Evolutionary conservation across 1,140 invertebrate species (phyloP).

Genomic region (Dolichoris vasculosae): DNA sequence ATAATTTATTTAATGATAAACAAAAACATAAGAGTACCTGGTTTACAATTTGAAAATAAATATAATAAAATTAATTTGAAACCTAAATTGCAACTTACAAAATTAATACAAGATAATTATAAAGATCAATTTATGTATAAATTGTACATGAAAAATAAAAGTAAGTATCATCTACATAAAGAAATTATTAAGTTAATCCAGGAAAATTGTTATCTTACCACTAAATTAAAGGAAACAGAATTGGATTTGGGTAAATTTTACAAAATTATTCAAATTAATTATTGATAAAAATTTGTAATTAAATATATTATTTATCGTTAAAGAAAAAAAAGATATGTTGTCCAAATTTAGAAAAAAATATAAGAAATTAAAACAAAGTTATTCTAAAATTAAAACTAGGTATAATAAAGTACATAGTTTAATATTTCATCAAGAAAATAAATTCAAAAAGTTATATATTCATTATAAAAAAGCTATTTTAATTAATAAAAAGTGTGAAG

Average conservation of each 20-base stretch:
- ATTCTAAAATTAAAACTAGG: conserved; percentile 56
- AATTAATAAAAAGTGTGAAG: conserved; percentile 59
- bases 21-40: too few species aligned
- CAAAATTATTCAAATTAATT: neutral
- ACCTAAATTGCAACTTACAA: conserved; percentile 40
- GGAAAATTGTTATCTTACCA: conserved; percentile 65
- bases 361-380: conserved; percentile 63
- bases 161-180: conserved; percentile 62
- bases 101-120: conserved; percentile 47
- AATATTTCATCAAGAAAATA: conserved; percentile 60
- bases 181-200: conserved; percentile 67
- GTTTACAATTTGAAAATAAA: too few species aligned
- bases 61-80: conserved; percentile 48
- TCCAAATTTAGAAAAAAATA: conserved; percentile 62
- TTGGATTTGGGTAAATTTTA: conserved; percentile 55
- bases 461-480: conserved; percentile 60
- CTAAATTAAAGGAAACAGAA: conserved; percentile 65
- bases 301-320: conserved; percentile 45
- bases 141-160: conserved; percentile 57
- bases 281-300: neutral
- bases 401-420: conserved; percentile 55
- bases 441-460: conserved; percentile 59
- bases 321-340: conserved; percentile 59
- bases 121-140: conserved; percentile 53
- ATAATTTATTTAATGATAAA: too few species aligned